These are phyloP conservation scores for Fregetta grallaria DNA, from an alignment of 2,113 vertebrate genomes.

Conservation along the genomic window DNA sequence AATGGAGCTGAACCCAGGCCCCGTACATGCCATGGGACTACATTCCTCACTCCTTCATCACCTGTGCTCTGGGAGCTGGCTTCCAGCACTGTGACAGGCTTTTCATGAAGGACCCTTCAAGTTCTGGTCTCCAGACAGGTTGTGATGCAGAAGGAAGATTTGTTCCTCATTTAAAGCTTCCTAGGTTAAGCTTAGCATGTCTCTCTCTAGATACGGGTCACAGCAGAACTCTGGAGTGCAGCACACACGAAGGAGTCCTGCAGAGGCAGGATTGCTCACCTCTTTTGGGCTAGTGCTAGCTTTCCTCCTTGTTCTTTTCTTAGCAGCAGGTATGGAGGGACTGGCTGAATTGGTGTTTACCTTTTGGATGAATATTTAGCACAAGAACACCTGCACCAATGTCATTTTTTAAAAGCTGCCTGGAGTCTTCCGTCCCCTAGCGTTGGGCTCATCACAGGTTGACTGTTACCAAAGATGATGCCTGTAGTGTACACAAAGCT, in stretches of 20 bases:
- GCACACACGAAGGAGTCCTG: background rate
- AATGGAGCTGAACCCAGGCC: background rate
- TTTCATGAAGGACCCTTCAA: background rate
- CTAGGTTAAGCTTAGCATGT: background rate
- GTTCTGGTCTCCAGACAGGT: background rate
- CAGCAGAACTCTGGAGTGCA: background rate
- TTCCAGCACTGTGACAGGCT: background rate
- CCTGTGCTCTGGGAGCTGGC: background rate
- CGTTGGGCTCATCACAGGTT: background rate
- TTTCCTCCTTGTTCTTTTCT: background rate
- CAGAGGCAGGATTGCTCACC: background rate
- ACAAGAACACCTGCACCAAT: background rate
- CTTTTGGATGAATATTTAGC: background rate
- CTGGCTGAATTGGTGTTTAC: background rate
- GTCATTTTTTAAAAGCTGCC: background rate
- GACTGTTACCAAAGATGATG: background rate
- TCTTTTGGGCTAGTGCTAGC: background rate
- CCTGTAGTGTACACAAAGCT: background rate
- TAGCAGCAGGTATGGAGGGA: background rate
- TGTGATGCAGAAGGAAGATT: background rate
- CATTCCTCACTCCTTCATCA: background rate
- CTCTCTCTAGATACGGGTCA: background rate
- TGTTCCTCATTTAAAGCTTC: background rate
- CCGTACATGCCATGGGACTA: background rate
- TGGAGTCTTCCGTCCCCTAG: background rate